Base-by-base conservation (phyloP, 2,113 vertebrate genomes). In the Marmota monax region DNA sequence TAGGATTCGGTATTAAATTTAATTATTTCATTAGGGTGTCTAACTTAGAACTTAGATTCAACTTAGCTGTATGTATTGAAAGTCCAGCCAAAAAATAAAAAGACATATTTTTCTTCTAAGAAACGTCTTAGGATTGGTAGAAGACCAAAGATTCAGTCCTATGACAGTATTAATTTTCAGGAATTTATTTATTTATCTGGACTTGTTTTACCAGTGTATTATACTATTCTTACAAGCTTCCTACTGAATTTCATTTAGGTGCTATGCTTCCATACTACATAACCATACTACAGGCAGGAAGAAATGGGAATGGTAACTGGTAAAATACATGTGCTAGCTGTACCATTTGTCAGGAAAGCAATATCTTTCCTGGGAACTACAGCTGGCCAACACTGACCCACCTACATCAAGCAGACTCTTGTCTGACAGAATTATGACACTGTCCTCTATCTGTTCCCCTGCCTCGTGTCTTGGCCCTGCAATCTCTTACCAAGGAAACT, bases 381-480 rank as follows among this genome's bases (percentile, higher is more conserved):
- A 42, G 2, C 7, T 65, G 34, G 29, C n/a, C 90, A 42, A 88
- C 18, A 32, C 7, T 37, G 27, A 77, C 18, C n/a, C 45, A 2
- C 12, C 37, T 39, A 22, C 8, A 51, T 48, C 3, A 85, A n/a
- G 23, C 34, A 70, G 48, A 37, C 7, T 18, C n/a, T 25, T 58
- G 3, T 48, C 37, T 72, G 4, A 34, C 23, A 51, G 29, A 58
- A 61, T 12, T 13, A 3, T 1, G 25, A 16, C 2, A n/a, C 8
- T n/a, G 0, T 42, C 4, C 34, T 78, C 23, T 45, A 20, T 14
- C 3, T 16, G 2, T 6, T 74, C 7, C 20, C 4, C 20, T 23
- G 3, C 39, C 9, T 84, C 37, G 0, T 4, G 9, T 16, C 10
- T 92, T 34, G 58, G 20, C 42, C 39, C 14, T 25, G 5, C n/a